A percentile compares a stretch with the other conserved stretches of the same genome.
These are phyloP conservation scores for Zosterops borbonicus DNA, from an alignment of 2,113 vertebrate species.

Conservation along the genomic window DNA sequence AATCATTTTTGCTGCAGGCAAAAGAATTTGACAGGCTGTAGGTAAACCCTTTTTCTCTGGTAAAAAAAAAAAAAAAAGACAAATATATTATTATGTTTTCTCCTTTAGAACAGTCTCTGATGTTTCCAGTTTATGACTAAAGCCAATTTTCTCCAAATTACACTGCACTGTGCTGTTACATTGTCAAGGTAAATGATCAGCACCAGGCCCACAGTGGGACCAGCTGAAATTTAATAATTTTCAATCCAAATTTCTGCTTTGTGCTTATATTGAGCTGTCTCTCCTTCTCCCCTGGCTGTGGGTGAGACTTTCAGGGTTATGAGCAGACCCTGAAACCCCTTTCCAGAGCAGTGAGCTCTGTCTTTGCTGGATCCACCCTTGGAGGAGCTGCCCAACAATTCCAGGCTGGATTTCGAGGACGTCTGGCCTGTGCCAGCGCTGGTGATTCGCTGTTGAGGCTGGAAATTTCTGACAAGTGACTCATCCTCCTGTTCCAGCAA, in stretches of 20 bases:
- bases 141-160: neutral
- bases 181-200: neutral
- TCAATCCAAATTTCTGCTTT: neutral
- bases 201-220: neutral
- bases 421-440: neutral
- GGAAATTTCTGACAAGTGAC: slow-evolving; percentile 44
- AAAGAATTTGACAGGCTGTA: neutral
- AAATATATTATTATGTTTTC: neutral
- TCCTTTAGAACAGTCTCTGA: neutral
- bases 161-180: neutral
- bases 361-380: neutral
- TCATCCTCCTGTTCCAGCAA: slow-evolving; percentile 6
- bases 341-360: neutral
- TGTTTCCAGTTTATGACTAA: neutral
- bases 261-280: neutral
- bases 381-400: neutral
- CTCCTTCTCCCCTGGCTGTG: neutral
- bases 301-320: neutral
- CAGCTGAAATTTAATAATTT: neutral
- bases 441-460: neutral
- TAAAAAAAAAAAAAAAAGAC: neutral
- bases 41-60: neutral
- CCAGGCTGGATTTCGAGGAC: neutral
- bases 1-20: slow-evolving; percentile 26
- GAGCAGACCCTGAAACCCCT: neutral